Evolutionary conservation across 2,888 invertebrate genomes (phyloP), one percentile per base, ranked within the genome.

Genomic region (Alcis repandata): DNA sequence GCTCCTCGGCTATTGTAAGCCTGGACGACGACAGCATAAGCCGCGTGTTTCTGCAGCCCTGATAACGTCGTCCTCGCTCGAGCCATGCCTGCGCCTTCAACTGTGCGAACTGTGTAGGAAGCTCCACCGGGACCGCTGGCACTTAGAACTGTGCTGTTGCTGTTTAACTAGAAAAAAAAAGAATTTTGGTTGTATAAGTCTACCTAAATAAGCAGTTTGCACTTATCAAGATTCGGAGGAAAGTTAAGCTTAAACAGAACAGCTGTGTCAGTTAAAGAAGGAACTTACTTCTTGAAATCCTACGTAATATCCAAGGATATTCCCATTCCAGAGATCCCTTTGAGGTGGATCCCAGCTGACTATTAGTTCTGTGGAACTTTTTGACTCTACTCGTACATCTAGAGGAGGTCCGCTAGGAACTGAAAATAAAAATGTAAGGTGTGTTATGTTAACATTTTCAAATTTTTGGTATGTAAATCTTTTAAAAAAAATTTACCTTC

Each of bases 281-380:
- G 19, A 13, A 75, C 82, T 79, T 79, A 95, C 94, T 85, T 96
- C 95, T 84, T 97, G 96, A 93, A 96, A 97, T 75, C 97, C 97
- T 32, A 98, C 96, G 83, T 97, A 97, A 88, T 97, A 98, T 60
- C 98, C 98, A 0, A 97, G 94, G 72, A 98, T 94, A 79, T 97
- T 97, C 46, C 98, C 98, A 83, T 98, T 97, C 97, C 98, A 98
- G 67, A 96, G 94, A 81, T 97, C 97, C 76, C 96, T 94, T 78
- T 96, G 95, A 20, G 98, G 98, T 33, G 98, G 97, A 85, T 97
- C 97, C 98, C 98, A 98, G 57, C 95, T 96, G 49, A 98, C 96
- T 69, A 96, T 95, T 67, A 98, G 94, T 88, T 97, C 97, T 0
- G 97, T 97, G 8, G 97, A 97, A 86, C 97, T 97, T 86, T 97